Percentiles rank a stretch among this genome's conserved stretches.
These are phyloP conservation scores for Tyrophagus putrescentiae DNA, from an alignment of 1,140 invertebrate species.

Conservation along the genomic window DNA sequence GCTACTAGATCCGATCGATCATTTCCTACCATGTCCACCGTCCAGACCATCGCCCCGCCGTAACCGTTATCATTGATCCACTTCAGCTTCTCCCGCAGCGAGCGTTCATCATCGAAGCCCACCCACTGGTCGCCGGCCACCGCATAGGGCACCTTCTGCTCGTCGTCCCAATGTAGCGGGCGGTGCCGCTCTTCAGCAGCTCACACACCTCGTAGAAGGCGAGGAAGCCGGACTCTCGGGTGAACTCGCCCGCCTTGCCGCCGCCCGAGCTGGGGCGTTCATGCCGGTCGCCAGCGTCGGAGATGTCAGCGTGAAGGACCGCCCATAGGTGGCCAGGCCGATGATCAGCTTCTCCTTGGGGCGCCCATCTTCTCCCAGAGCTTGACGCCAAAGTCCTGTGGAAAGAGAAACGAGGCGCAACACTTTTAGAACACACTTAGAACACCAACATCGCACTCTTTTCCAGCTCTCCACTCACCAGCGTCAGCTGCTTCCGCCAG, in stretches of 20 bases:
- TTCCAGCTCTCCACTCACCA: conserved; percentile 39
- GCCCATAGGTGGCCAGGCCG: conserved; percentile 90
- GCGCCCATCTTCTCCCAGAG: conserved; percentile 51
- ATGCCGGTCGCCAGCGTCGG: conserved; percentile 47
- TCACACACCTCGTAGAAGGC: conserved; percentile 94
- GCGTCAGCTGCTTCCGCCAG: conserved; percentile 79
- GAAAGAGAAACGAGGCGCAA: conserved; percentile 4
- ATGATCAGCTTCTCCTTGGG: conserved; percentile 90
- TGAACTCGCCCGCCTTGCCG: conserved; percentile 79
- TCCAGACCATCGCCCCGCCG: conserved; percentile 93
- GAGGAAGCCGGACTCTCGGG: conserved; percentile 77
- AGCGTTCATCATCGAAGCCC: conserved; percentile 73
- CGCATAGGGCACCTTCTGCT: conserved; percentile 73
- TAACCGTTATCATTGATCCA: conserved; percentile 79
- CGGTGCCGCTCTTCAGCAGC: conserved; percentile 71
- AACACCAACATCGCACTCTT: background rate
- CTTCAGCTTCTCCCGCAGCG: conserved; percentile 50
- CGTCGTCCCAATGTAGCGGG: conserved; percentile 75
- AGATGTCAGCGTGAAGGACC: conserved; percentile 75
- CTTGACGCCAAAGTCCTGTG: conserved; percentile 34
- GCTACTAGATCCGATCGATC: no score
- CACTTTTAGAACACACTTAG: no score
- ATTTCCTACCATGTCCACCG: conserved; percentile 87
- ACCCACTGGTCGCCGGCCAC: conserved; percentile 71
- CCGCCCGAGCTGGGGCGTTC: conserved; percentile 74